Percentiles rank a stretch among this genome's conserved stretches.
phyloP scores from a whole-genome alignment of 1,140 invertebrate species.

The Zaprionus vittiger region DNA sequence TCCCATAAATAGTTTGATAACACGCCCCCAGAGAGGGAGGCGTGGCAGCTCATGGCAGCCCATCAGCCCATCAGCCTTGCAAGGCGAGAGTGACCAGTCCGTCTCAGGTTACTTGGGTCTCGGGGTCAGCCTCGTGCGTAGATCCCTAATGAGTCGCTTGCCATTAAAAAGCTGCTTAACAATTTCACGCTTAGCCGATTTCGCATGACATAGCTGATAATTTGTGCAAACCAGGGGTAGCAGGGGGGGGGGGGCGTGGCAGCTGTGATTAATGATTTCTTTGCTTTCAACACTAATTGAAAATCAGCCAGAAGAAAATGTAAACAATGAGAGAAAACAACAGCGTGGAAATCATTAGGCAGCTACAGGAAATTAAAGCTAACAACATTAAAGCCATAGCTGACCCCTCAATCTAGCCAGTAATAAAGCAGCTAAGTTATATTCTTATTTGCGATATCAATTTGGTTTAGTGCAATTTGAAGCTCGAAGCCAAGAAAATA shows the following conservation, averaged over 20 bases:
- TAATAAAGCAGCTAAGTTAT: neutral
- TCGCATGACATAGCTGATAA: constrained; percentile 62
- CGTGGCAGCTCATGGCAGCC: neutral
- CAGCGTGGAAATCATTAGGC: constrained; percentile 27
- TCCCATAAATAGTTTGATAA: constrained; percentile 74
- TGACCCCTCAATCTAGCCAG: neutral
- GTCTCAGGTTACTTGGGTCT: constrained; percentile 58
- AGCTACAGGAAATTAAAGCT: neutral
- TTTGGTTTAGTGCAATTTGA: neutral
- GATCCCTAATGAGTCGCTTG: constrained; percentile 27
- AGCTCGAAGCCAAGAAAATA: neutral
- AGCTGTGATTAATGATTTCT: constrained; percentile 76
- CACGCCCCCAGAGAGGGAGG: constrained; percentile 17
- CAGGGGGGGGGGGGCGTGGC: neutral
- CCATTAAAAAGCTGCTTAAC: constrained; percentile 55
- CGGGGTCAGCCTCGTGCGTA: constrained; percentile 26
- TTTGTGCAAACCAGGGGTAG: neutral
- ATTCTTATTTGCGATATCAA: neutral
- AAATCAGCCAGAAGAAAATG: constrained; percentile 52
- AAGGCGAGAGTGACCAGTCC: neutral
- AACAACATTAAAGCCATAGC: neutral
- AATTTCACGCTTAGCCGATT: constrained; percentile 52
- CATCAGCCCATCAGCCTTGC: neutral
- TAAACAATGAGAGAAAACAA: constrained; percentile 23
- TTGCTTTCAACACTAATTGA: constrained; percentile 75